Percentiles rank a stretch among this genome's conserved stretches.
Conservation (phyloP, 1,140 invertebrate genomes). For the Aphis craccivora region DNA sequence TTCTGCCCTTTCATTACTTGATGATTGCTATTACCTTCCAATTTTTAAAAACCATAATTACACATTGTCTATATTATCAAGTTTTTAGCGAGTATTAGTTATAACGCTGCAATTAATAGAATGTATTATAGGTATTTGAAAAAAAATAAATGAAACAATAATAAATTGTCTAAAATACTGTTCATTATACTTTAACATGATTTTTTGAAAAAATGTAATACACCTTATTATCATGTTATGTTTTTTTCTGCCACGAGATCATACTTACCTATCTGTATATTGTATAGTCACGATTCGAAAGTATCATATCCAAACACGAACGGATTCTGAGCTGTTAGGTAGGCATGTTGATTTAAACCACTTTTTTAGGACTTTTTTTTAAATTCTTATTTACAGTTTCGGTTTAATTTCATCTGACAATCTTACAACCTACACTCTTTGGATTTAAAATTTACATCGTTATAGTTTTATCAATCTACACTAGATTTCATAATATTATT, state of each 20-base stretch:
- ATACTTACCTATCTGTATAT: background rate
- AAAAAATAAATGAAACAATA: constrained; percentile 10
- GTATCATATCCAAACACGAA: constrained; percentile 18
- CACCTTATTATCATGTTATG: background rate
- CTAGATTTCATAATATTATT: constrained; percentile 45
- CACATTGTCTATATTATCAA: constrained; percentile 9
- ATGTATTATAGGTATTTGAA: background rate
- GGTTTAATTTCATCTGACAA: background rate
- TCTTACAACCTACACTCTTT: constrained; percentile 3
- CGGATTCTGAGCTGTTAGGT: background rate
- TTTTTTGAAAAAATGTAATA: background rate
- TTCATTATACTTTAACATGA: background rate
- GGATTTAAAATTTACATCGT: constrained; percentile 8
- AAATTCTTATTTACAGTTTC: background rate
- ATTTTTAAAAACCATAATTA: constrained; percentile 5
- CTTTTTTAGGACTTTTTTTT: background rate
- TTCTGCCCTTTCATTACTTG: background rate
- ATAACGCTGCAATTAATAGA: constrained; percentile 5
- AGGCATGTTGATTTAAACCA: background rate
- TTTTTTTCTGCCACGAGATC: background rate
- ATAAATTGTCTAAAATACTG: background rate
- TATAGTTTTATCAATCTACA: constrained; percentile 23
- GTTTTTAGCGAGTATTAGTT: constrained; percentile 17
- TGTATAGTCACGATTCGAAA: constrained; percentile 26
- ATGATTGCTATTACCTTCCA: background rate